Conservation (phyloP, 2,797 vertebrate genomes). For the Eupleurogrammus muticus region DNA sequence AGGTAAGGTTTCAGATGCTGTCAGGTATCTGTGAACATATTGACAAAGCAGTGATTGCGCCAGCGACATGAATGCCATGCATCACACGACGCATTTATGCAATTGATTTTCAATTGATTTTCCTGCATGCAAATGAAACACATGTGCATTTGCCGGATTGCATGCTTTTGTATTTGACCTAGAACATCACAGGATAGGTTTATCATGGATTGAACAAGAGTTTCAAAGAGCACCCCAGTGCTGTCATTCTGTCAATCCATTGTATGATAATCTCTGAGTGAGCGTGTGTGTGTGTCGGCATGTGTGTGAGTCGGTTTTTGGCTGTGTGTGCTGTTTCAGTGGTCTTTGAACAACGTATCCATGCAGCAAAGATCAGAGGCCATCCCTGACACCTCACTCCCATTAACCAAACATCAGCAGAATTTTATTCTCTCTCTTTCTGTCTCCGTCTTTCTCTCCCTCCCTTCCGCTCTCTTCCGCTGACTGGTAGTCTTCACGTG, state of each 20-base stretch:
- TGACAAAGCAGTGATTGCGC: constrained; percentile 76
- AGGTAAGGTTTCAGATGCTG: constrained; percentile 73
- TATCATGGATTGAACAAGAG: constrained; percentile 58
- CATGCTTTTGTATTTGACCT: constrained; percentile 76
- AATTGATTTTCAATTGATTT: constrained; percentile 83
- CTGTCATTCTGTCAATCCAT: constrained; percentile 82
- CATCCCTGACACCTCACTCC: constrained; percentile 85
- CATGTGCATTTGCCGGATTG: constrained; percentile 74
- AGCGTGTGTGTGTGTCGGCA: constrained; percentile 21
- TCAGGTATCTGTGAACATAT: constrained; percentile 77
- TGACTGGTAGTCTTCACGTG: constrained; percentile 85
- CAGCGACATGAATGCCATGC: constrained; percentile 66
- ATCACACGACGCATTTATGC: constrained; percentile 74
- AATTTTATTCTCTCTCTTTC: constrained; percentile 81
- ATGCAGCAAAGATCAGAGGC: constrained; percentile 85
- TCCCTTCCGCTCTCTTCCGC: constrained; percentile 74
- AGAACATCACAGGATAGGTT: constrained; percentile 69
- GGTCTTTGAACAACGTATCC: constrained; percentile 84
- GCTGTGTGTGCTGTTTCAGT: constrained; percentile 82
- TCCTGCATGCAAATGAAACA: constrained; percentile 78
- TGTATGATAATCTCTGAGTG: constrained; percentile 70
- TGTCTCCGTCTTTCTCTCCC: constrained; percentile 53
- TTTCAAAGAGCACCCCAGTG: constrained; percentile 75
- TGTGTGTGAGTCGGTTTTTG: constrained; percentile 63
- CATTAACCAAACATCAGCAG: constrained; percentile 85